Evolutionary conservation across 2,888 invertebrate species (phyloP).

Genomic region (Drosophila diplacantha): DNA sequence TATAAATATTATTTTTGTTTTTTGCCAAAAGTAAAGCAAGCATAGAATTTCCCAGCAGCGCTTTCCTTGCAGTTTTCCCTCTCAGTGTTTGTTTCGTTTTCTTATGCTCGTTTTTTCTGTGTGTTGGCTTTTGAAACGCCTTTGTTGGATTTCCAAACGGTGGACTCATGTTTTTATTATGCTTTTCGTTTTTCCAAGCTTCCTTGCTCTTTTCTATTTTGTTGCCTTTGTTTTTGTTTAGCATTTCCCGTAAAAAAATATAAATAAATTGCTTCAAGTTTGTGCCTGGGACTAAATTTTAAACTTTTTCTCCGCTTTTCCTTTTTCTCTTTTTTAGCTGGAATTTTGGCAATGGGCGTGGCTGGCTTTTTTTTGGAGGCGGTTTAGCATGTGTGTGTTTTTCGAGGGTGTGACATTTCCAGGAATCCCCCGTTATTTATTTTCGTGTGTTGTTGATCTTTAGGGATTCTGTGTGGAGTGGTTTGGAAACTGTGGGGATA

Average conservation of each 20-base stretch:
- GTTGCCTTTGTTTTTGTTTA: constrained; percentile 20
- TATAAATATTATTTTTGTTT: not conserved
- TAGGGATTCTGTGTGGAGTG: not conserved
- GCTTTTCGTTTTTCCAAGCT: constrained; percentile 15
- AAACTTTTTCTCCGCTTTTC: constrained; percentile 10
- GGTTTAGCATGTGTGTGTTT: constrained; percentile 1
- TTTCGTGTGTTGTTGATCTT: not conserved
- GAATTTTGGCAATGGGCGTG: constrained; percentile 9
- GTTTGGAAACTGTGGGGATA: not conserved
- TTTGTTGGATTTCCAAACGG: constrained; percentile 45
- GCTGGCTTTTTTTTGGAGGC: not conserved
- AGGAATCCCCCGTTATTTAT: constrained; percentile 1
- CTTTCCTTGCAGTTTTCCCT: constrained; percentile 33
- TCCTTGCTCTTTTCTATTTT: constrained; percentile 13
- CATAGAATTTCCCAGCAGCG: constrained; percentile 26
- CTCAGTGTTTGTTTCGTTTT: constrained; percentile 17
- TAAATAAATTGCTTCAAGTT: constrained; percentile 49
- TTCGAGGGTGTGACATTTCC: constrained; percentile 18
- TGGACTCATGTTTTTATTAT: constrained; percentile 44
- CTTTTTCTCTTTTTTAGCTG: not conserved
- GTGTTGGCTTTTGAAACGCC: constrained; percentile 50
- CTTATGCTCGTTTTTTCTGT: constrained; percentile 37
- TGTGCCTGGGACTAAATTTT: constrained; percentile 14
- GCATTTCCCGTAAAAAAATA: constrained; percentile 12
- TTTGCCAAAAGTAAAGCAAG: constrained; percentile 5